Percentiles rank a stretch among this genome's conserved stretches.
Conservation (phyloP, 2,888 invertebrate genomes). For the Coenonympha arcania region DNA sequence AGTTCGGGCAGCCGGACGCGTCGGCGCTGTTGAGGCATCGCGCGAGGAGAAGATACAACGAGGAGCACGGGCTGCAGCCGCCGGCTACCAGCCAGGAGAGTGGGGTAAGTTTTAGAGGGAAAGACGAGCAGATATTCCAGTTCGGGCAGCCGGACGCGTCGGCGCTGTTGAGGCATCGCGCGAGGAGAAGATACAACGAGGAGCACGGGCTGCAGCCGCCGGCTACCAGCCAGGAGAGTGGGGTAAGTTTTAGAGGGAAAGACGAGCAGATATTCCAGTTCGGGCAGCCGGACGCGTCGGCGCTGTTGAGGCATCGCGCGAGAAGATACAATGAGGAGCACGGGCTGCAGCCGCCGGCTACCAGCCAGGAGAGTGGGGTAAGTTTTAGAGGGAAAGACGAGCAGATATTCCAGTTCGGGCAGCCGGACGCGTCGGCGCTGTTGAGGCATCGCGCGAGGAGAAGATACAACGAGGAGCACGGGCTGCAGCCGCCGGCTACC, state of each 20-base stretch:
- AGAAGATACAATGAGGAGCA: slow-evolving; percentile 63
- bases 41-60: slow-evolving; percentile 61
- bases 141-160: slow-evolving; percentile 77
- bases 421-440: slow-evolving; percentile 74
- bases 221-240: no score
- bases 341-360: slow-evolving; percentile 58
- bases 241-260: no score
- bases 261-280: slow-evolving; percentile 65
- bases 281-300: slow-evolving; percentile 77
- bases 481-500: slow-evolving; percentile 58
- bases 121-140: slow-evolving; percentile 62
- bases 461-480: slow-evolving; percentile 62
- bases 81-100: no score
- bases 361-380: no score
- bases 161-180: slow-evolving; percentile 69
- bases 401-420: slow-evolving; percentile 72
- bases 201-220: slow-evolving; percentile 63
- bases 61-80: slow-evolving; percentile 61
- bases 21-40: slow-evolving; percentile 70
- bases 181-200: slow-evolving; percentile 59
- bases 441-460: slow-evolving; percentile 66
- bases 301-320: slow-evolving; percentile 68
- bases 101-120: no score
- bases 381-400: no score
- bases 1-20: slow-evolving; percentile 76